Evolutionary conservation across 2,888 invertebrate species (phyloP), one percentile per base, ranked within the genome.

Genomic region (Allophyes oxyacanthae): DNA sequence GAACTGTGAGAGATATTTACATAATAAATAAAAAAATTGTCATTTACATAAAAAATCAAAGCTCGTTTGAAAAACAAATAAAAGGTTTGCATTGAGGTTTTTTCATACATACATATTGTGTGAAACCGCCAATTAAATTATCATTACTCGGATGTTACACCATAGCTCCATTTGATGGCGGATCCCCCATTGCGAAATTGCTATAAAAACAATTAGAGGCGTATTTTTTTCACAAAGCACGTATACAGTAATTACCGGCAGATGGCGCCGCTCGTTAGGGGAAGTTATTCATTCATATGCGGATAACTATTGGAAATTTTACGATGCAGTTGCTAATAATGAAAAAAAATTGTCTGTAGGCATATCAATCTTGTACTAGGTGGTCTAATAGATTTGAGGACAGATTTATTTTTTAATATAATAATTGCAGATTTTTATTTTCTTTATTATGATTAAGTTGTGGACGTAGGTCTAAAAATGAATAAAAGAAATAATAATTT

Each of bases 191-290:
- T 40, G 72, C 77, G 74, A 64, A 68, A 82, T 82, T 76, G 79
- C 77, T 79, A 82, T 84, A 86, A 88, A 90, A 90, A 89, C 87
- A 89, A 89, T 88, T 88, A 89, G 78, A 70, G 41, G 66, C 66
- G 70, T 72, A 68, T 87, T 91, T 89, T n/a, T 90, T 90, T 84
- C 77, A 72, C 84, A 66, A 74, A 81, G 83, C 88, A 87, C 85
- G 86, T 85, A 83, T 70, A 66, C 65, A 60, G 87, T 89, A 89
- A 92, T 92, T 91, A 91, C 86, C 64, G 63, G 69, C 91, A 90
- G 91, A 89, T 91, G 92, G 83, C 89, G 88, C 64, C 72, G 73
- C 82, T 86, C 88, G 87, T 90, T 91, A 89, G 86, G 77, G 41
- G 70, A 56, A 71, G 65, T 62, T 62, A 78, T 78, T 77, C 75